Evolutionary conservation across 92 coral and sea anemone species (phyloP).

Genomic region (Meandrina meandrites): DNA sequence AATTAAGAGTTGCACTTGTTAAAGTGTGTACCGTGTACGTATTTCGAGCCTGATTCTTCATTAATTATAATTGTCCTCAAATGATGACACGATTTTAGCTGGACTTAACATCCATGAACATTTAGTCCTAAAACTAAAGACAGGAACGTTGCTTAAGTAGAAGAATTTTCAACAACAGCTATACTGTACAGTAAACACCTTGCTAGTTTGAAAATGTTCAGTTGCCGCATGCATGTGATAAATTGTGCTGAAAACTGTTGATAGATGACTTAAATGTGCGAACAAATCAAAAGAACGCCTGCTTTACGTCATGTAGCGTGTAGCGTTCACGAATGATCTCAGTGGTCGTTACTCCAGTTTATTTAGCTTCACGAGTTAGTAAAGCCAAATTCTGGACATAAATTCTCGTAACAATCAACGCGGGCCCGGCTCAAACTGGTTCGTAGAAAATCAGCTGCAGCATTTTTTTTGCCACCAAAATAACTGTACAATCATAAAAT

Average conservation of each 20-base stretch:
- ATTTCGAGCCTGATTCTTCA: background rate
- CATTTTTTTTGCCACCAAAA: too few species aligned
- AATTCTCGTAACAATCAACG: background rate
- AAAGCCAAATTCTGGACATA: background rate
- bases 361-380: background rate
- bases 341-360: background rate
- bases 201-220: background rate
- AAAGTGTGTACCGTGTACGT: background rate
- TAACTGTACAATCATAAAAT: too few species aligned
- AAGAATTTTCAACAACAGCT: background rate
- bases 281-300: background rate
- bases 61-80: background rate
- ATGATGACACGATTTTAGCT: background rate
- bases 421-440: background rate
- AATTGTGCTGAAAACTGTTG: background rate
- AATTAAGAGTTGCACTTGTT: conserved; percentile 2
- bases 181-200: background rate
- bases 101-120: background rate
- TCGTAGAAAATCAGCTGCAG: background rate
- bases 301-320: background rate
- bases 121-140: background rate
- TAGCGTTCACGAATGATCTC: background rate
- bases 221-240: background rate
- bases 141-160: too few species aligned
- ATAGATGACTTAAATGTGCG: background rate